A percentile compares a stretch with the other conserved stretches of the same genome.
phyloP scores from a whole-genome alignment of 37 sponge, comb jelly and placozoan species.

The Halichondria panicea region DNA sequence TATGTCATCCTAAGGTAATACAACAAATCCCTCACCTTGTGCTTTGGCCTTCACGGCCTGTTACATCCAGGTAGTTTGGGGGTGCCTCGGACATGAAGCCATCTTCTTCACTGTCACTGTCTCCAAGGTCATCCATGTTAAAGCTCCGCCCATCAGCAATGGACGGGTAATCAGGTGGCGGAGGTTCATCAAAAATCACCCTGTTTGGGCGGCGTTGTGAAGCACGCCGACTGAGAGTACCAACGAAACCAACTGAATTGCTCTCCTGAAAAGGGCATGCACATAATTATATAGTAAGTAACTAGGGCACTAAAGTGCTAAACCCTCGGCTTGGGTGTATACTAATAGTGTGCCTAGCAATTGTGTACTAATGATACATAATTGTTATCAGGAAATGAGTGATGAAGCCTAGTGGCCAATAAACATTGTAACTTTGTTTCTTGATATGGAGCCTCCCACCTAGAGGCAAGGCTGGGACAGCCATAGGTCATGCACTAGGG shows the following conservation, averaged over 20 bases:
- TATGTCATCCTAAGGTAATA: background rate
- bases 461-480: no score
- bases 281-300: background rate
- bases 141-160: slow-evolving; percentile 11
- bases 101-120: slow-evolving; percentile 32
- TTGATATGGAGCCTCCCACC: no score
- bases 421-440: no score
- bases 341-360: no score
- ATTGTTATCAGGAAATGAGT: no score
- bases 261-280: background rate
- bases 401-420: no score
- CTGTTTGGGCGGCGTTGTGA: background rate
- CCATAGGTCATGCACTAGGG: no score
- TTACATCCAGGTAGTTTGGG: slow-evolving; percentile 50
- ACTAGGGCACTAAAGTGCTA: background rate
- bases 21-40: background rate
- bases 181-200: background rate
- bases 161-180: slow-evolving; percentile 29
- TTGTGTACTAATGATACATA: no score
- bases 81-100: slow-evolving; percentile 52
- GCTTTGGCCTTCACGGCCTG: background rate
- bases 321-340: no score
- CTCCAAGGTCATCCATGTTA: slow-evolving; percentile 37
- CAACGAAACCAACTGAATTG: background rate
- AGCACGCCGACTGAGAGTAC: slow-evolving; percentile 28